A percentile compares a stretch with the other conserved stretches of the same genome.
Evolutionary conservation across 2,113 vertebrate genomes (phyloP).

Genomic region (Phasianus colchicus): DNA sequence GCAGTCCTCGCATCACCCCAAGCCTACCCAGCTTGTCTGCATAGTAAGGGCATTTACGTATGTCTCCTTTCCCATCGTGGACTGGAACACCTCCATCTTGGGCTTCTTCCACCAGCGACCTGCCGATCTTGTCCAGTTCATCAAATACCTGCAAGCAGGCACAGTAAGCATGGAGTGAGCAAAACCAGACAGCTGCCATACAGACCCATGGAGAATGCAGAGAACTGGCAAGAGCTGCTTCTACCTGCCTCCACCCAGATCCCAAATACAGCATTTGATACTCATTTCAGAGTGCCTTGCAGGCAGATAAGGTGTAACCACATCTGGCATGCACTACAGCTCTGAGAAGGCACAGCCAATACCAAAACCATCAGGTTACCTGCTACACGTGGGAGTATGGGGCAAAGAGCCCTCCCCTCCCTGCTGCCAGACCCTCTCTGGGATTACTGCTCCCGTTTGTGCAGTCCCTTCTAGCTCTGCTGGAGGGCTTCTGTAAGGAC

Average conservation of each 20-base stretch:
- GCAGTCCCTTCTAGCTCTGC: not conserved
- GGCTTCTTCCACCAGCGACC: constrained; percentile 80
- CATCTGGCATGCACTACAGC: fast-evolving
- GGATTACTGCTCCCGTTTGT: not conserved
- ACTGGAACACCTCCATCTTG: constrained; percentile 78
- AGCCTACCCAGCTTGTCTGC: constrained; percentile 81
- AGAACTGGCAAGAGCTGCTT: not conserved
- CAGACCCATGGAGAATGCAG: fast-evolving
- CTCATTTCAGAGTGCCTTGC: fast-evolving
- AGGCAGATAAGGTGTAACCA: not conserved
- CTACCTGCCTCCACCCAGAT: not conserved
- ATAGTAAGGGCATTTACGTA: constrained; percentile 92
- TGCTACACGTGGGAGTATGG: fast-evolving
- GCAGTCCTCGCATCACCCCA: fast-evolving
- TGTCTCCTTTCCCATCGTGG: constrained; percentile 88
- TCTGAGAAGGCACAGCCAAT: not conserved
- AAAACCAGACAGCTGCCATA: not conserved
- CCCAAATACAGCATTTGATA: fast-evolving
- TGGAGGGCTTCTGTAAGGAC: not conserved
- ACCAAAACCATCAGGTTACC: not conserved
- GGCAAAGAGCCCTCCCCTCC: not conserved
- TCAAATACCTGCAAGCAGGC: constrained; percentile 85
- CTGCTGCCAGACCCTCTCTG: not conserved
- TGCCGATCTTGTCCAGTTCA: constrained; percentile 89
- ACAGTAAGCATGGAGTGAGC: not conserved